Base-by-base conservation (phyloP, 2,113 vertebrate species). In the Isurus oxyrinchus region DNA sequence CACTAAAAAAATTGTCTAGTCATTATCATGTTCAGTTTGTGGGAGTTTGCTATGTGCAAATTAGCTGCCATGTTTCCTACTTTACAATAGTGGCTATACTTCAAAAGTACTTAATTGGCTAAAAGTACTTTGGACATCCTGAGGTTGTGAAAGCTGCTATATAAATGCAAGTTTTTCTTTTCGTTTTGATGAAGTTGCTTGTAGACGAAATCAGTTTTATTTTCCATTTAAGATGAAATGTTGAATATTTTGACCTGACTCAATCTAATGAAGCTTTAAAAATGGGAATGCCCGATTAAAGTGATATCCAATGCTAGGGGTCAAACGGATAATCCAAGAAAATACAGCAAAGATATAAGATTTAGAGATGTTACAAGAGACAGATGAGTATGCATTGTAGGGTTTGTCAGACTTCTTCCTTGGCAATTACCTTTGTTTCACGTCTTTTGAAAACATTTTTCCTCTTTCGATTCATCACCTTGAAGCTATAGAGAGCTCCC, bases 401-500 rank as follows among this genome's bases (percentile, higher is more conserved):
- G 3, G 72, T 76, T 91, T 55, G 7, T 96, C 44, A 53, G 25
- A 13, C 5, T 69, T 76, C 49, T 61, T 63, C 35, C 35, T 35
- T 94, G 19, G 59, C 97, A 61, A 97, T 96, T 98, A 99, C 98
- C 99, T 99, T 99, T 98, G 98, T 98, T 97, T 99, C 98, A 97
- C 99, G 99, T 59, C 98, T 98, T 97, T 99, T 99, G 79, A 99
- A 99, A 97, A 98, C 98, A 49, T 98, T 99, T 97, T 98, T 98
- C 97, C 99, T 98, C 87, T 98, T 98, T 97, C 99, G 99, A 96
- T 98, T 99, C 98, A 99, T 99, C 87, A 99, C 97, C 97, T 99
- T 98, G 96, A 99, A 98, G 98, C 99, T 99, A 97, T 99, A 99
- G 94, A 99, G 98, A 0, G 98, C 99, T 40, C 98, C 99, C 2